Conservation (phyloP, 2,888 invertebrate species). For the Nemoura dubitans region DNA sequence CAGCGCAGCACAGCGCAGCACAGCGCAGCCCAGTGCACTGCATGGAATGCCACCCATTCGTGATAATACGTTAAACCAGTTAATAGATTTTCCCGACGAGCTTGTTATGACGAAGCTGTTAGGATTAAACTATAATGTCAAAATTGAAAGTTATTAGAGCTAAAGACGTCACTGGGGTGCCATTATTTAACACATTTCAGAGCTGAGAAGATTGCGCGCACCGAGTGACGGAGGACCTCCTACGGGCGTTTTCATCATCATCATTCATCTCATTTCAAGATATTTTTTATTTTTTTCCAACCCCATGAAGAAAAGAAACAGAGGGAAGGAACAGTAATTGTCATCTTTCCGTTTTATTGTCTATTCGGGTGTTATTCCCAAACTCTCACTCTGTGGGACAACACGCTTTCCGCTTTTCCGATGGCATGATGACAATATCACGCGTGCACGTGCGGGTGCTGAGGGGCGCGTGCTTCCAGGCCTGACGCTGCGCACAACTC, state of each 20-base stretch:
- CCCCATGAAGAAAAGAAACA: background rate
- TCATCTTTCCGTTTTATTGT: constrained; percentile 32
- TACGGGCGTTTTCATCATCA: constrained; percentile 46
- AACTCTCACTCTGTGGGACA: background rate
- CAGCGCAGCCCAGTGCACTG: too few relatives aligned
- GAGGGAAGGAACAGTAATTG: constrained; percentile 27
- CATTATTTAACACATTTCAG: background rate
- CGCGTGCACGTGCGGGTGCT: background rate
- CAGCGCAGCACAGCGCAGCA: too few relatives aligned
- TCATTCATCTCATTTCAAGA: constrained; percentile 35
- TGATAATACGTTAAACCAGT: background rate
- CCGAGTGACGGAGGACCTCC: constrained; percentile 45
- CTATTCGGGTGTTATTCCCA: constrained; percentile 23
- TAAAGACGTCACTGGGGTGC: background rate
- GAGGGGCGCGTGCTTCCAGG: background rate
- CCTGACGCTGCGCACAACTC: background rate
- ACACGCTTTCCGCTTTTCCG: constrained; percentile 7
- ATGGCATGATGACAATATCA: background rate
- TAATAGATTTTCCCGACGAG: background rate
- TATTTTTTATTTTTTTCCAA: background rate
- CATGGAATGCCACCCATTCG: background rate
- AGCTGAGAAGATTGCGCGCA: constrained; percentile 1
- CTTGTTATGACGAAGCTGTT: background rate
- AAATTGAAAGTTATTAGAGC: constrained; percentile 18
- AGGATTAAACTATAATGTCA: constrained; percentile 15